Evolutionary conservation across 2,888 invertebrate genomes (phyloP), one percentile per base, ranked within the genome.

Genomic region (Cephus pygmeus): DNA sequence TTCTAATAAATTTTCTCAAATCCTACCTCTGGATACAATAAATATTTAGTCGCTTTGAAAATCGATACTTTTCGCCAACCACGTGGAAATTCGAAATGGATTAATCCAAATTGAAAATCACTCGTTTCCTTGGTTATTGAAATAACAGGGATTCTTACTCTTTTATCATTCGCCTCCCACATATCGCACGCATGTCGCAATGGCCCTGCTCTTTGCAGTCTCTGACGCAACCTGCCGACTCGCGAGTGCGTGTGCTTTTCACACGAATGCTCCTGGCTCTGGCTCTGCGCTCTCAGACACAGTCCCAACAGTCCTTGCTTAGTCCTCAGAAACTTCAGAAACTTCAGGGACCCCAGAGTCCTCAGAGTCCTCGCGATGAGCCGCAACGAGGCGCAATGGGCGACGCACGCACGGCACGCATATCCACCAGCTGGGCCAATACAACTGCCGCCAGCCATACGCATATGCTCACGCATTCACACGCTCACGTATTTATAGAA

Each of bases 401-500:
- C 56, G 23, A 15, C 56, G 4, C 15, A 15, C 40, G 40, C 40
- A 40, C 1, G 40, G 15, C 56, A 23, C 56, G 56, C 56, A 9
- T 56, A 23, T 56, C 23, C 56, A 56, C 9, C 56, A 23, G 23
- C 56, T 56, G 56, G 56, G 23, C 23, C 56, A 9, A 23, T 56
- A 56, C 56, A 23, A 56, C 15, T 0, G 2, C 2, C 56, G 9
- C 56, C 15, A 56, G 9, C 23, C 9, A 9, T 9, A 1, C 23
- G 23, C 56, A 23, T 0, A 2, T 56, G 23, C 56, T 23, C 69
- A 15, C 69, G 69, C 31, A 69, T 31, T 30, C 11, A 69, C 69
- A 69, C 69, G 69, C 69, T 69, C 33, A 23, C 31, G 71, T 86
- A 86, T 87, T 86, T 87, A 87, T 86, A 86, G 86, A 83, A 86